Evolutionary conservation across 2,113 vertebrate species (phyloP).

Genomic region (Amblyornis subalaris): DNA sequence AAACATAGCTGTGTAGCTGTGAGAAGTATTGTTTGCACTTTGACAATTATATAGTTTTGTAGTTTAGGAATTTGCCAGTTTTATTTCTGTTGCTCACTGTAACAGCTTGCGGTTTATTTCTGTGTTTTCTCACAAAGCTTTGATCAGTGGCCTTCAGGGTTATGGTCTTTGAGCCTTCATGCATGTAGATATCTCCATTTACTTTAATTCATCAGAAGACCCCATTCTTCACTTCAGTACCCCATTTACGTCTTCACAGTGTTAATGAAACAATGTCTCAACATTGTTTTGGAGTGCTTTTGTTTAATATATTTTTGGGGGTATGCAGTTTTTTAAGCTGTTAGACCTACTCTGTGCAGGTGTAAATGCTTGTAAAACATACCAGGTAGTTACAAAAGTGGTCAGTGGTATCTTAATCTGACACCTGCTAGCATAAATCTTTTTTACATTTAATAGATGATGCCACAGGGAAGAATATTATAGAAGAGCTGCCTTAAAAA

Average conservation of each 20-base stretch:
- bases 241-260: neutral
- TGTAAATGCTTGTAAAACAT: neutral
- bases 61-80: neutral
- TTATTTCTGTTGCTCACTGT: neutral
- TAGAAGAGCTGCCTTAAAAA: neutral
- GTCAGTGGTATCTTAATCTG: neutral
- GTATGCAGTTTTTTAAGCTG: neutral
- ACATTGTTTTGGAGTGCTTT: neutral
- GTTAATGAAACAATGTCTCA: neutral
- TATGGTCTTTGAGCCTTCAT: neutral
- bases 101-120: conserved; percentile 16
- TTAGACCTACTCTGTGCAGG: neutral
- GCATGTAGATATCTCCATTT: neutral
- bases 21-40: neutral
- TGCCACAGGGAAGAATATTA: neutral
- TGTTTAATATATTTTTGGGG: neutral
- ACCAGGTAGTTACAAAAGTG: neutral
- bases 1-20: neutral
- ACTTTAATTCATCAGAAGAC: neutral
- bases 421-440: neutral
- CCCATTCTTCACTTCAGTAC: neutral
- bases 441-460: neutral
- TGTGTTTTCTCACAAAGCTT: neutral
- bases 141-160: neutral
- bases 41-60: neutral